phyloP scores from a whole-genome alignment of 2,888 invertebrate genomes.

The Achlya flavicornis region DNA sequence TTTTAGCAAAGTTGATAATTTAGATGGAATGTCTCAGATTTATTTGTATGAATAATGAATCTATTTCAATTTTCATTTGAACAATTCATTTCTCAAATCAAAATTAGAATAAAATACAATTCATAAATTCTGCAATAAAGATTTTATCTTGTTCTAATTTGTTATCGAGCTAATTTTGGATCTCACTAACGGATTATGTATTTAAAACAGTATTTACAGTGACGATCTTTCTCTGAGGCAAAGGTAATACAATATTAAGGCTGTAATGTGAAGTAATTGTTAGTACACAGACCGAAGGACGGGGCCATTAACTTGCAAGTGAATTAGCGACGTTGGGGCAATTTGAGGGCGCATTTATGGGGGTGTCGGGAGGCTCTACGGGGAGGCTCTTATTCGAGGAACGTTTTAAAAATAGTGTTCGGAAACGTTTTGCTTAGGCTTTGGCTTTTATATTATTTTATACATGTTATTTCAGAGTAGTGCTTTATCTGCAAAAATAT shows the following conservation, averaged over 20 bases:
- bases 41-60: too few species aligned
- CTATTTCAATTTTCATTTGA: too few species aligned
- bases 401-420: slow-evolving; percentile 10
- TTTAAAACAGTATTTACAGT: neutral
- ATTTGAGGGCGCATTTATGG: slow-evolving; percentile 15
- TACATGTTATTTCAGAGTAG: too few species aligned
- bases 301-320: slow-evolving; percentile 57
- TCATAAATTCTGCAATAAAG: too few species aligned
- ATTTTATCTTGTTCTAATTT: neutral
- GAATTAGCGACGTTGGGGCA: slow-evolving; percentile 51
- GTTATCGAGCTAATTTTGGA: neutral
- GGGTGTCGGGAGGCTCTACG: neutral
- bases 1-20: too few species aligned
- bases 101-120: too few species aligned
- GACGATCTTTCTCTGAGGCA: neutral
- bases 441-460: neutral
- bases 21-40: too few species aligned
- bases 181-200: neutral
- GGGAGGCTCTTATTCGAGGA: slow-evolving; percentile 7
- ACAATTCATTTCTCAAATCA: too few species aligned
- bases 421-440: neutral
- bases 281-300: slow-evolving; percentile 55
- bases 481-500: neutral
- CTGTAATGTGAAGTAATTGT: slow-evolving; percentile 36
- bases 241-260: slow-evolving; percentile 10